phyloP scores from a whole-genome alignment of 1,140 invertebrate species.

The Drosophila teissieri region DNA sequence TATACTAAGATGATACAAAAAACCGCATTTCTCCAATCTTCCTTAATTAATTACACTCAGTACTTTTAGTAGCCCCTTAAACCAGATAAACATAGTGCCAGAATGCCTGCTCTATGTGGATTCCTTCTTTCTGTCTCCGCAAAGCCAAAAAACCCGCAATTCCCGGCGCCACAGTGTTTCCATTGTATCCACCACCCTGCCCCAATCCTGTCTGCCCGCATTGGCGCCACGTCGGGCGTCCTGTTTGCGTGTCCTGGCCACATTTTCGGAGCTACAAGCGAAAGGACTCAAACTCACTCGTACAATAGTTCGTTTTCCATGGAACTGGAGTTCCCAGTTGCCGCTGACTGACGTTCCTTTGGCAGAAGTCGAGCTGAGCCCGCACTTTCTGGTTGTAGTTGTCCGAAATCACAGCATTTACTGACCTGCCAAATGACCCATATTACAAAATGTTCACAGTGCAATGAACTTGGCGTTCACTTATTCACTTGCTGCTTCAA shows the following conservation, averaged over 20 bases:
- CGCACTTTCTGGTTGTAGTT: not conserved
- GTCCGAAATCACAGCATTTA: slow-evolving; percentile 31
- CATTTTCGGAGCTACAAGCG: slow-evolving; percentile 53
- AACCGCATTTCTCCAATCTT: not conserved
- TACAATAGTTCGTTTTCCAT: slow-evolving; percentile 31
- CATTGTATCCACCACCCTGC: slow-evolving; percentile 25
- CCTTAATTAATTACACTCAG: not conserved
- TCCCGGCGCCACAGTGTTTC: slow-evolving; percentile 61
- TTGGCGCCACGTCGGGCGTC: slow-evolving; percentile 67
- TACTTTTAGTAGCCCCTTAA: no score
- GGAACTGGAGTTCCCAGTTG: slow-evolving; percentile 20
- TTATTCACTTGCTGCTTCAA: not conserved
- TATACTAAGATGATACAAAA: no score
- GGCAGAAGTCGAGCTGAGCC: slow-evolving; percentile 16
- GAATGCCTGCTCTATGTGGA: slow-evolving; percentile 2
- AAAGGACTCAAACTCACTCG: slow-evolving; percentile 10
- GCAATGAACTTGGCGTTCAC: slow-evolving; percentile 19
- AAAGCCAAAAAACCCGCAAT: slow-evolving; percentile 13
- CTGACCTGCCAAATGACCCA: slow-evolving; percentile 27
- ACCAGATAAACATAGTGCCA: not conserved
- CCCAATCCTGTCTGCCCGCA: slow-evolving; percentile 53
- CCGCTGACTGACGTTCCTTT: slow-evolving; percentile 12
- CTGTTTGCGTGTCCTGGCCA: slow-evolving; percentile 69
- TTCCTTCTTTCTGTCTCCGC: not conserved
- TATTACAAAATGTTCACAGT: slow-evolving; percentile 1